Conservation (phyloP, 2,888 invertebrate species). For the Agrilus biguttatus region DNA sequence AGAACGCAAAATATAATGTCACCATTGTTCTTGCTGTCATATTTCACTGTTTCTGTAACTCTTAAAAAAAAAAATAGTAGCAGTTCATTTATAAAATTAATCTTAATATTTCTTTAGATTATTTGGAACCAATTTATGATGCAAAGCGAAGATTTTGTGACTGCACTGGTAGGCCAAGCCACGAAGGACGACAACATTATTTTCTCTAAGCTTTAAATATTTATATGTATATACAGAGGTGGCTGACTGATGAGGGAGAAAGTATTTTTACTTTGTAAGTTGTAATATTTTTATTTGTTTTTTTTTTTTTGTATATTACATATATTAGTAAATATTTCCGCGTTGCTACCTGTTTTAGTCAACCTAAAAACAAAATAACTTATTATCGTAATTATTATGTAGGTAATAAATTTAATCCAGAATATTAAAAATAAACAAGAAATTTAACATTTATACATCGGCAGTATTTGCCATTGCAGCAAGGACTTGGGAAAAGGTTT, state of each 20-base stretch:
- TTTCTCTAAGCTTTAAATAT: conserved; percentile 63
- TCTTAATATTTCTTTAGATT: conserved; percentile 41
- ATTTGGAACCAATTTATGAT: conserved; percentile 72
- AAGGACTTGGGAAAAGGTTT: conserved; percentile 12
- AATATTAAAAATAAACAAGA: too few relatives aligned
- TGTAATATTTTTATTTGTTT: neutral
- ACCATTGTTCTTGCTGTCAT: too few relatives aligned
- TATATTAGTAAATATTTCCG: neutral
- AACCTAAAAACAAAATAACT: conserved; percentile 1
- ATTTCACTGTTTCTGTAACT: too few relatives aligned
- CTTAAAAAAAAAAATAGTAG: too few relatives aligned
- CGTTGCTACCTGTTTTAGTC: neutral
- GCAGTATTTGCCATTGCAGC: conserved; percentile 3
- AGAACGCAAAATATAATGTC: too few relatives aligned
- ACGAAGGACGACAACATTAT: conserved; percentile 55
- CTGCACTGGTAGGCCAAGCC: conserved; percentile 61
- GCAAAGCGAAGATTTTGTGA: conserved; percentile 79
- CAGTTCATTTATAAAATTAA: too few relatives aligned
- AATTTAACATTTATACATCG: too few relatives aligned
- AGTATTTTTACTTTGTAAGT: conserved; percentile 1
- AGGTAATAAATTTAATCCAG: neutral
- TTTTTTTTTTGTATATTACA: conserved; percentile 3
- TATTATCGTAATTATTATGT: neutral
- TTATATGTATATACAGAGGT: neutral
- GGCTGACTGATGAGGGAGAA: neutral